Percentiles rank a stretch among this genome's conserved stretches.
Conservation (phyloP, 2,113 vertebrate genomes). For the Sinosuthora webbiana region DNA sequence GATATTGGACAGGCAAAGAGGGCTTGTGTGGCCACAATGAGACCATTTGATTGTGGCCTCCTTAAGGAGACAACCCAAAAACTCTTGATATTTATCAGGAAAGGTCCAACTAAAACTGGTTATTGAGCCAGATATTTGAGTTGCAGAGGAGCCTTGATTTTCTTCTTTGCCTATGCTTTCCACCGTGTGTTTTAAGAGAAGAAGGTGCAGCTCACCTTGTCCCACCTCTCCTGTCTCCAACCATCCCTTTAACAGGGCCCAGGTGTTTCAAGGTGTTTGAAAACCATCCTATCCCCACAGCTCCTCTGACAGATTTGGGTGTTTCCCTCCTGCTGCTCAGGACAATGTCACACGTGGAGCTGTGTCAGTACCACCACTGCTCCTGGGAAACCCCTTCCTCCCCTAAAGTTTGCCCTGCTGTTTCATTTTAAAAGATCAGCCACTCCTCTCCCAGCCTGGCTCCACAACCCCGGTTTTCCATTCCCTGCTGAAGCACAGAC, state of each 20-base stretch:
- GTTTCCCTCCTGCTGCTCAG: not conserved
- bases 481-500: not conserved
- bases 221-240: not conserved
- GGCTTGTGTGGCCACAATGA: not conserved
- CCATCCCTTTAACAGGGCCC: not conserved
- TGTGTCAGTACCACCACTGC: not conserved
- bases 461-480: not conserved
- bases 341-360: not conserved
- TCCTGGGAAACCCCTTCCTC: not conserved
- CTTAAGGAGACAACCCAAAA: not conserved
- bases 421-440: not conserved
- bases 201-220: not conserved
- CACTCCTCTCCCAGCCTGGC: not conserved
- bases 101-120: rapidly evolving
- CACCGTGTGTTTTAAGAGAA: not conserved
- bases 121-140: not conserved
- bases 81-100: not conserved
- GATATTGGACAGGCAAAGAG: not conserved
- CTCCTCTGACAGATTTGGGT: not conserved
- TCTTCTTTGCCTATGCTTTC: not conserved
- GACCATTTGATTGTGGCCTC: not conserved
- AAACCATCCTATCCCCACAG: not conserved
- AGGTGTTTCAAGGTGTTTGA: not conserved
- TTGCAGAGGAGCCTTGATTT: not conserved
- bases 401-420: not conserved